Conservation (phyloP, 2,888 invertebrate genomes). For the Drosophila monieri region DNA sequence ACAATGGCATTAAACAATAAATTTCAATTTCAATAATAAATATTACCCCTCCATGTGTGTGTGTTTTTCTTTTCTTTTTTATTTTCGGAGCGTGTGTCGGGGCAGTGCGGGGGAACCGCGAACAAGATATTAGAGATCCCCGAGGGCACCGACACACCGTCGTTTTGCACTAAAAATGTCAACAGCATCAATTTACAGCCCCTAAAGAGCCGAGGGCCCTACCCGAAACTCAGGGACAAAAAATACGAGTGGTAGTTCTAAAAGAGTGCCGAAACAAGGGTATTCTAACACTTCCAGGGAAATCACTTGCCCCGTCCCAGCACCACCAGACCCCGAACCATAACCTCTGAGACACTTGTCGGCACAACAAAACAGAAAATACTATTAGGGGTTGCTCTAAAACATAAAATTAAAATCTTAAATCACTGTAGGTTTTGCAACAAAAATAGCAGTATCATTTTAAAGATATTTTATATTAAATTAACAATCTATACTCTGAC, state of each 20-base stretch:
- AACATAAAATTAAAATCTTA: neutral
- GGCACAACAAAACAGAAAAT: slow-evolving; percentile 1
- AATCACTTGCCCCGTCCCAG: slow-evolving; percentile 54
- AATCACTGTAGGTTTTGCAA: neutral
- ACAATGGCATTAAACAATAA: slow-evolving; percentile 58
- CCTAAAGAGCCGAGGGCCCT: slow-evolving; percentile 37
- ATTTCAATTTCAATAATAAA: slow-evolving; percentile 66
- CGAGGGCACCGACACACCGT: slow-evolving; percentile 17
- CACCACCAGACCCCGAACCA: slow-evolving; percentile 10
- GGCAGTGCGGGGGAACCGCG: slow-evolving; percentile 28
- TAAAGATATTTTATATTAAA: too few species aligned
- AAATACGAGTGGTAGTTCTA: neutral
- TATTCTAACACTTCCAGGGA: slow-evolving; percentile 69
- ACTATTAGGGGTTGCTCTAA: neutral
- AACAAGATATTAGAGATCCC: slow-evolving; percentile 46
- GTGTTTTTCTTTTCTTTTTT: neutral
- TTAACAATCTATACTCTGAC: too few species aligned
- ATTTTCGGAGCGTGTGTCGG: slow-evolving; percentile 19
- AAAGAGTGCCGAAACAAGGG: slow-evolving; percentile 53
- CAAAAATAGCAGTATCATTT: too few species aligned
- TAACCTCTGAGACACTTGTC: slow-evolving; percentile 35
- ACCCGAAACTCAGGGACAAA: slow-evolving; percentile 5
- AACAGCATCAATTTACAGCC: slow-evolving; percentile 68
- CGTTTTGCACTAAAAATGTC: slow-evolving; percentile 69
- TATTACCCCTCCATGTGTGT: slow-evolving; percentile 16